Conservation (phyloP, 37 sponge, comb jelly and placozoan genomes). For the Beroe ovata region DNA sequence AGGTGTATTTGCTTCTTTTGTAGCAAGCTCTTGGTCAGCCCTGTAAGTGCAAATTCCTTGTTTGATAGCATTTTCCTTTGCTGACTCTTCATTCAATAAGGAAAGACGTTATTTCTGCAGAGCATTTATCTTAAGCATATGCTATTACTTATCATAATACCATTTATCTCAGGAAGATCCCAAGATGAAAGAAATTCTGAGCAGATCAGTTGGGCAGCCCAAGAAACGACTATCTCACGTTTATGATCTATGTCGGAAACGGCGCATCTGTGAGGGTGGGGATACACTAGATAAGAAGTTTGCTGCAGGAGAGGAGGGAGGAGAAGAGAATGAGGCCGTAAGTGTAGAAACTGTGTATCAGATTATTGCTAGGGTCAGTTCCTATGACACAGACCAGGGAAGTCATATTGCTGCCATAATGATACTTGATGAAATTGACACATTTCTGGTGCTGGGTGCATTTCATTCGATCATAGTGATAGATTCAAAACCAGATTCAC, state of each 20-base stretch:
- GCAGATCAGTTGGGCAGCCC: slow-evolving; percentile 73
- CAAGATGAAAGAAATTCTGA: slow-evolving; percentile 84
- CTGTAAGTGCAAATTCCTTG: slow-evolving; percentile 75
- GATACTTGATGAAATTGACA: too few relatives aligned
- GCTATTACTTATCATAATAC: too few relatives aligned
- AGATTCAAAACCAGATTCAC: too few relatives aligned
- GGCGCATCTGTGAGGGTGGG: slow-evolving; percentile 82
- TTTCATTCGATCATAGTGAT: too few relatives aligned
- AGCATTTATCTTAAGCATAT: too few relatives aligned
- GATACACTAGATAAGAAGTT: slow-evolving; percentile 74
- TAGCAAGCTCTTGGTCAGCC: slow-evolving; percentile 87
- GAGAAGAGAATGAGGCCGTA: slow-evolving; percentile 46
- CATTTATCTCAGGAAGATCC: slow-evolving; percentile 84
- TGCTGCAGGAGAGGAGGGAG: slow-evolving; percentile 5
- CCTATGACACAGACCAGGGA: neutral
- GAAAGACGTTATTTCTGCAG: too few relatives aligned
- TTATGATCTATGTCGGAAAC: slow-evolving; percentile 85
- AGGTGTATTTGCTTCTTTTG: slow-evolving; percentile 98
- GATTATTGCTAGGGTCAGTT: neutral
- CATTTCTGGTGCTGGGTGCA: too few relatives aligned
- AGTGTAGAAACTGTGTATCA: slow-evolving; percentile 7
- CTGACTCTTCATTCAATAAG: too few relatives aligned
- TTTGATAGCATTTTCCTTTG: too few relatives aligned
- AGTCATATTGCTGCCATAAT: too few relatives aligned
- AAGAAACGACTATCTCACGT: slow-evolving; percentile 78